Conservation (phyloP, 35 echinoderm and acorn worm species). For the Acanthaster planci region DNA sequence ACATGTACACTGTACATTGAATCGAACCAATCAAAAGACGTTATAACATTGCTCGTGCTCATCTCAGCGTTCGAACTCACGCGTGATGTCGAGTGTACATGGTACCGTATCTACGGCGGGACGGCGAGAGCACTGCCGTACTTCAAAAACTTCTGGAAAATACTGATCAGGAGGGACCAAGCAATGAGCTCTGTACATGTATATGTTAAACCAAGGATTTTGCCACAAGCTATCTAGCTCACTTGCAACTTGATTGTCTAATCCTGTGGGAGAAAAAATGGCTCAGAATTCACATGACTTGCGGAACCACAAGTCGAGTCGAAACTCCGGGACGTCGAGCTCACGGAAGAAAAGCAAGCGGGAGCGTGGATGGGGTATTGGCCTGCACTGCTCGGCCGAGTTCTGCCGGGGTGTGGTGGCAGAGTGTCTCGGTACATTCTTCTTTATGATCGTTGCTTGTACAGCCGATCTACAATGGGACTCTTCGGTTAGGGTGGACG, state of each 20-base stretch:
- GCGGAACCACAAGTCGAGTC: background rate
- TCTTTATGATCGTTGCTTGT: conserved; percentile 66
- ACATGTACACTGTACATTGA: too few species aligned
- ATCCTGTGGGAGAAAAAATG: conserved; percentile 21
- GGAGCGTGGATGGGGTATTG: background rate
- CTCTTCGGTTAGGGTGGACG: conserved; percentile 7
- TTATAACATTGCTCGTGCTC: too few species aligned
- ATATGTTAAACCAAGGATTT: too few species aligned
- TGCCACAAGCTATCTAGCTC: background rate
- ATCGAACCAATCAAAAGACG: too few species aligned
- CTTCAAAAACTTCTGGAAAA: too few species aligned
- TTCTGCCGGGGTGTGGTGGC: conserved; percentile 59
- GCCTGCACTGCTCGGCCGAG: conserved; percentile 51
- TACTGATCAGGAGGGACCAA: too few species aligned
- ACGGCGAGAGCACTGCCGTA: too few species aligned
- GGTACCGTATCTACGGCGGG: too few species aligned
- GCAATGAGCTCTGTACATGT: too few species aligned
- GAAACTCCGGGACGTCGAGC: background rate
- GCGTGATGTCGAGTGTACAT: too few species aligned
- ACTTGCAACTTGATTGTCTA: background rate
- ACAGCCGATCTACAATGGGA: conserved; percentile 57
- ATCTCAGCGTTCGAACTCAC: too few species aligned
- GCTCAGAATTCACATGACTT: conserved; percentile 43
- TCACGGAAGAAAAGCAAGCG: background rate
- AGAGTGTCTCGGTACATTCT: conserved; percentile 41